Conservation (phyloP, 2,113 vertebrate genomes). For the Acinonyx jubatus region DNA sequence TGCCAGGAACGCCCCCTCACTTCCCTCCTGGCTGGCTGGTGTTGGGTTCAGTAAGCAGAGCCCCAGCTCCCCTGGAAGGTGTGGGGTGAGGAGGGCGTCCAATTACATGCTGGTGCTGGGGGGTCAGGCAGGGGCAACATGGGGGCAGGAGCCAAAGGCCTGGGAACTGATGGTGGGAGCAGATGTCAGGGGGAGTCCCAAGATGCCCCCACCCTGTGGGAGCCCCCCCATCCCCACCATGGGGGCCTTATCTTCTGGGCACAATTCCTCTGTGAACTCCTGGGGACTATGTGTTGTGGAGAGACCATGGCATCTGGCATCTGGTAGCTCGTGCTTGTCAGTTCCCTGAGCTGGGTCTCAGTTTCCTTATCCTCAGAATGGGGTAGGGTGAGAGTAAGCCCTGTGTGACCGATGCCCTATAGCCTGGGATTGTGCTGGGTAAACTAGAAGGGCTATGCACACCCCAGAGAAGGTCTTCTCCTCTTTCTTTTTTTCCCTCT, state of each 20-base stretch:
- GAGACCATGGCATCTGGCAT: not conserved
- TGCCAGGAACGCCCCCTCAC: not conserved
- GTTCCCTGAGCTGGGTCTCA: not conserved
- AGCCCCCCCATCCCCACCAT: not conserved
- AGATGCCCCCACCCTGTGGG: not conserved
- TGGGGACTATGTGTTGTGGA: not conserved
- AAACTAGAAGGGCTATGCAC: not conserved
- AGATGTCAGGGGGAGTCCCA: not conserved
- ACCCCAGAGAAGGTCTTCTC: not conserved
- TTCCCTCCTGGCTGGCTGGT: not conserved
- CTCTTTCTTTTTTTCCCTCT: not conserved
- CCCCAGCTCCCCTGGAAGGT: constrained; percentile 17
- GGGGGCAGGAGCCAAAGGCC: not conserved
- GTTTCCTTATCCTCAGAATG: not conserved
- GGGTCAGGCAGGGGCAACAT: not conserved
- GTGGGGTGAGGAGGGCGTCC: constrained; percentile 4
- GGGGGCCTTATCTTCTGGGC: not conserved
- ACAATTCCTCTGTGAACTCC: not conserved
- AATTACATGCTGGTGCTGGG: not conserved
- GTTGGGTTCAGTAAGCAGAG: constrained; percentile 64
- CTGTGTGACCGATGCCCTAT: not conserved
- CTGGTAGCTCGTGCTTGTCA: not conserved
- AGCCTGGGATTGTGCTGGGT: not conserved
- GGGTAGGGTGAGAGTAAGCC: not conserved
- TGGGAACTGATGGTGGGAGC: not conserved